Conservation (phyloP, 2,888 invertebrate species). For the Synergus umbraculus region DNA sequence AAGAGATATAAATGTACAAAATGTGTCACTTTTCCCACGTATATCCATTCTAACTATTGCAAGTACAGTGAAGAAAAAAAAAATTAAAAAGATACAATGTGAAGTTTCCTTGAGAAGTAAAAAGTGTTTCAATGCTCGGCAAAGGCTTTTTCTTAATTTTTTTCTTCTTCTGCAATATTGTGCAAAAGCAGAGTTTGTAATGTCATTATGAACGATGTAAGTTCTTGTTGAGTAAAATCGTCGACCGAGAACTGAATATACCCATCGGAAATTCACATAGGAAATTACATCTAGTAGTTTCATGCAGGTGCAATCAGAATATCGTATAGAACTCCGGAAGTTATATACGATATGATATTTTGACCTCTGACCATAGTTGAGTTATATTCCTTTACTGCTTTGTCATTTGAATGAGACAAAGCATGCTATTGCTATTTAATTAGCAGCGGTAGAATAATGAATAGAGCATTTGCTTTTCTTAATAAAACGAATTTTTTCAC, state of each 20-base stretch:
- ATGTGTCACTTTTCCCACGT: neutral
- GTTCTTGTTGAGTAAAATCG: slow-evolving; percentile 28
- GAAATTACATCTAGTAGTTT: slow-evolving; percentile 25
- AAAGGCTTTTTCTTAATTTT: neutral
- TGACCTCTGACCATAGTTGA: slow-evolving; percentile 7
- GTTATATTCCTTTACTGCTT: neutral
- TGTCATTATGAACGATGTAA: slow-evolving; percentile 21
- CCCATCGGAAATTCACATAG: slow-evolving; percentile 16
- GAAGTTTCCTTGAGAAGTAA: neutral
- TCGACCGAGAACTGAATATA: slow-evolving; percentile 10
- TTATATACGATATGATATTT: slow-evolving; percentile 1
- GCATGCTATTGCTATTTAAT: neutral
- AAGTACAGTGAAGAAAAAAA: accelerated
- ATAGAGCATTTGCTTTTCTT: neutral
- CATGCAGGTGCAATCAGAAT: slow-evolving; percentile 9
- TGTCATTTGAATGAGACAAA: neutral
- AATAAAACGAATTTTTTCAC: neutral
- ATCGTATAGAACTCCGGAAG: slow-evolving; percentile 23
- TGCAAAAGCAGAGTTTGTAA: neutral
- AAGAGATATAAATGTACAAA: neutral
- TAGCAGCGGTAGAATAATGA: neutral
- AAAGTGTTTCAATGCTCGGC: neutral
- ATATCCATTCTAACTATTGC: neutral
- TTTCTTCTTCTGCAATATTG: neutral
- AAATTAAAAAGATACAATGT: neutral